Evolutionary conservation across 2,888 invertebrate genomes (phyloP).

Genomic region (Tiliacea aurago): DNA sequence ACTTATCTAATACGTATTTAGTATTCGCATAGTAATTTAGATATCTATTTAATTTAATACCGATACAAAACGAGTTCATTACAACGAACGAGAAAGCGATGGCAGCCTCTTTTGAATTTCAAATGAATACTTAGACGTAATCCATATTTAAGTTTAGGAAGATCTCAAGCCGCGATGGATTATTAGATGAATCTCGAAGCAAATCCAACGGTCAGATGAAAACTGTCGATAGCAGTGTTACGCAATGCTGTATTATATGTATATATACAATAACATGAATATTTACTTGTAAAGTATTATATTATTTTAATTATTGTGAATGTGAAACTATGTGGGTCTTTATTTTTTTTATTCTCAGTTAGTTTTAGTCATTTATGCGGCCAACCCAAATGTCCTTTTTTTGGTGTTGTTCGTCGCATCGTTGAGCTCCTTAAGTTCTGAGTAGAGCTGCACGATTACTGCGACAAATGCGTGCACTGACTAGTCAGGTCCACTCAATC

Average conservation of each 20-base stretch:
- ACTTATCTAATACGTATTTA: constrained; percentile 29
- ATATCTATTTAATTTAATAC: constrained; percentile 43
- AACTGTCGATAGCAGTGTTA: constrained; percentile 56
- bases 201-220: constrained; percentile 68
- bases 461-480: no score
- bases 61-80: constrained; percentile 69
- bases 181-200: constrained; percentile 65
- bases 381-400: no score
- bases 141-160: constrained; percentile 78
- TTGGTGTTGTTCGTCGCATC: no score
- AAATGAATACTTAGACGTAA: constrained; percentile 78
- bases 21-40: constrained; percentile 35
- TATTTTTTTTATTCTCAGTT: no score
- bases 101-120: constrained; percentile 79
- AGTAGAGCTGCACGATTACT: no score
- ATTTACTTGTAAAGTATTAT: no score
- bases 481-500: no score
- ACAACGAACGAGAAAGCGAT: constrained; percentile 76
- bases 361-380: no score
- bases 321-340: no score
- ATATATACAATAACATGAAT: no score
- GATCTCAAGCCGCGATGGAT: constrained; percentile 70
- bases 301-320: no score
- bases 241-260: constrained; percentile 9
- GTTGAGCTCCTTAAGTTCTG: no score